Percentiles rank a stretch among this genome's conserved stretches.
phyloP scores from a whole-genome alignment of 2,888 invertebrate species.

The Aricia artaxerxes region DNA sequence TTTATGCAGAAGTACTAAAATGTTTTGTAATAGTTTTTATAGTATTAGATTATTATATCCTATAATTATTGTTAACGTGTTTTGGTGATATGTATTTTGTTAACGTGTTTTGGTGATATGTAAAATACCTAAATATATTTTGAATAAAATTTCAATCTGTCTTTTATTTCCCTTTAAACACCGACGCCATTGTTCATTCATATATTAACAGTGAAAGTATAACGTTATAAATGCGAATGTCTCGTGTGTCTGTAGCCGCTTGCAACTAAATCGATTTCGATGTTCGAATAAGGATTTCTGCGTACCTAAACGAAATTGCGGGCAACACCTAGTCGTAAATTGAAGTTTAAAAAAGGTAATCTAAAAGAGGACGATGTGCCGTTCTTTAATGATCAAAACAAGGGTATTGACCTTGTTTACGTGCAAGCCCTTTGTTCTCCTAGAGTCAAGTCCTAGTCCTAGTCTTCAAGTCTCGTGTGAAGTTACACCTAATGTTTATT shows the following conservation, averaged over 20 bases:
- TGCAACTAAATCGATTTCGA: too few species aligned
- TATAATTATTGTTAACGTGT: not conserved
- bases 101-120: constrained; percentile 3
- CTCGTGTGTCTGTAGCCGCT: too few species aligned
- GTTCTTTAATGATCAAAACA: not conserved
- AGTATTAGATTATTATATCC: constrained; percentile 12
- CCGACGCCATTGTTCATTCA: not conserved
- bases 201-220: too few species aligned
- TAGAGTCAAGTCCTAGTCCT: too few species aligned
- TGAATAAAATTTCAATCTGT: not conserved
- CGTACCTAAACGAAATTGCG: too few species aligned
- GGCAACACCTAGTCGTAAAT: not conserved
- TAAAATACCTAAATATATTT: constrained; percentile 12
- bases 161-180: not conserved
- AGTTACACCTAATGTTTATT: too few species aligned
- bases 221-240: too few species aligned
- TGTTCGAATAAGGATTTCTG: too few species aligned
- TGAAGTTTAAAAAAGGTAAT: not conserved
- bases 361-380: not conserved
- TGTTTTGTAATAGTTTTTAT: constrained; percentile 23
- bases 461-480: too few species aligned
- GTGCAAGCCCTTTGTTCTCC: not conserved
- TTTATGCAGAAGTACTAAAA: constrained; percentile 26
- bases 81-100: constrained; percentile 24
- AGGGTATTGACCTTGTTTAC: not conserved